Conservation (phyloP, 2,797 vertebrate genomes). For the Heliangelus exortis region DNA sequence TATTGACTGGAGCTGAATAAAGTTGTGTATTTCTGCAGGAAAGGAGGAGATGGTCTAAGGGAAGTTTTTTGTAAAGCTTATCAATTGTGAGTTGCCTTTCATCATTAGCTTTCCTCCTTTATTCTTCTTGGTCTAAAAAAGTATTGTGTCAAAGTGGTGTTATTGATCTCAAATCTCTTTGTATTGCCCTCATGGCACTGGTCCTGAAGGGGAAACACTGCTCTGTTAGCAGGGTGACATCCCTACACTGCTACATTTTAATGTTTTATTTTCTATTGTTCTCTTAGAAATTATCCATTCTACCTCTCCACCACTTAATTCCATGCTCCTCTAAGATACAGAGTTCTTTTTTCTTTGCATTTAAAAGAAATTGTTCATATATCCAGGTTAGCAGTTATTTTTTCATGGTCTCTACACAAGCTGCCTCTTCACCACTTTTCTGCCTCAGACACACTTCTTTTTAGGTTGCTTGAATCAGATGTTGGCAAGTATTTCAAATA, state of each 20-base stretch:
- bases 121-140: background rate
- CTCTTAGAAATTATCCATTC: background rate
- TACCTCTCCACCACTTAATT: no score
- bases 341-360: background rate
- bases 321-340: no score
- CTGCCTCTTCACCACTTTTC: background rate
- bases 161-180: background rate
- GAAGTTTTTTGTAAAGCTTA: background rate
- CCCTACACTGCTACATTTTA: background rate
- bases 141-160: background rate
- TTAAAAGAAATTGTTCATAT: background rate
- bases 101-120: background rate
- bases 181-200: background rate
- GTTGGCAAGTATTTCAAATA: background rate
- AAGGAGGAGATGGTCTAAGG: background rate
- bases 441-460: background rate
- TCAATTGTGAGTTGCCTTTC: background rate
- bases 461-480: background rate
- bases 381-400: background rate
- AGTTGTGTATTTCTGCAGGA: background rate
- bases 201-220: background rate
- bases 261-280: background rate
- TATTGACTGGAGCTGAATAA: background rate
- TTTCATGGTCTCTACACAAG: background rate
- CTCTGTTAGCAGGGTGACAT: background rate